Conservation (phyloP, 1,140 invertebrate genomes). For the Leptinotarsa defecta region DNA sequence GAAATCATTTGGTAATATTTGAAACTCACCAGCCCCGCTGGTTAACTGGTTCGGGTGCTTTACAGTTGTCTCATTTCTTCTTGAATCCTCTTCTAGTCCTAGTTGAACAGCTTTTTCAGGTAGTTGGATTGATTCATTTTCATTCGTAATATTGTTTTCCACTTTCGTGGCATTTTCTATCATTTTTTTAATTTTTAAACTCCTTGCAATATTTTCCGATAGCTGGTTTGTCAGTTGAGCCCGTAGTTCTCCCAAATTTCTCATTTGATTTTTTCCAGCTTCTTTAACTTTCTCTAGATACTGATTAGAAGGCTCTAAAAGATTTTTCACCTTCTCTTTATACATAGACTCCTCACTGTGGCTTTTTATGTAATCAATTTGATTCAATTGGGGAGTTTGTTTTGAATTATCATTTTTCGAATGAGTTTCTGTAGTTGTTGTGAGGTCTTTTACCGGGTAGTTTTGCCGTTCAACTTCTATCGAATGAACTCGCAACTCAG, state of each 20-base stretch:
- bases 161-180: background rate
- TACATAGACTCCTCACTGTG: background rate
- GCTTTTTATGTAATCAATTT: background rate
- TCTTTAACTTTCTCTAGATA: background rate
- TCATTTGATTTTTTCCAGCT: conserved; percentile 3
- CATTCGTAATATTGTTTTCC: too few relatives aligned
- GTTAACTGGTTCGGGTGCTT: too few relatives aligned
- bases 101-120: too few relatives aligned
- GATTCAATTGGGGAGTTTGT: background rate
- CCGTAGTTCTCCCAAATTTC: background rate
- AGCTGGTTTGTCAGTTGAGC: background rate
- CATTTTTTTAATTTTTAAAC: background rate
- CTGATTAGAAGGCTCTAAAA: background rate
- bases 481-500: background rate
- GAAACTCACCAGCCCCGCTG: too few relatives aligned
- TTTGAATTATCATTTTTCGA: background rate
- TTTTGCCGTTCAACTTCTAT: background rate
- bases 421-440: background rate
- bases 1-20: too few relatives aligned
- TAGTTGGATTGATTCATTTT: too few relatives aligned
- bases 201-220: background rate
- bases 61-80: too few relatives aligned
- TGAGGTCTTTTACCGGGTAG: background rate
- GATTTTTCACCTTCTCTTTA: background rate
- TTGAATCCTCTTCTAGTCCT: too few relatives aligned